phyloP scores from a whole-genome alignment of 2,797 vertebrate species.

The Harpagifer antarcticus region DNA sequence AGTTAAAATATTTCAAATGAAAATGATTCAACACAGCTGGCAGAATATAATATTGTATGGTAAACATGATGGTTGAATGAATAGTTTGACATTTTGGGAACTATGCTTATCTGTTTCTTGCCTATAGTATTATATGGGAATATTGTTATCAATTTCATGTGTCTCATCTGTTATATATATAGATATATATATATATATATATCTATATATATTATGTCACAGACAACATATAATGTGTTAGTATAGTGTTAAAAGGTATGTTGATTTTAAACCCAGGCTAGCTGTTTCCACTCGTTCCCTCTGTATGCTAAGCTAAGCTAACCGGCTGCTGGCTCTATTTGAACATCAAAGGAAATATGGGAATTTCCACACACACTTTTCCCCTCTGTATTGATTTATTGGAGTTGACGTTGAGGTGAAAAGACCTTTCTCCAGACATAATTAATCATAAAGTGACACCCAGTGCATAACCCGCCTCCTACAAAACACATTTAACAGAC shows the following conservation, averaged over 20 bases:
- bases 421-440: too few relatives aligned
- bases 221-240: background rate
- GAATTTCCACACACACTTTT: too few relatives aligned
- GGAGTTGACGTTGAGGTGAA: too few relatives aligned
- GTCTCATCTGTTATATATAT: background rate
- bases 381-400: too few relatives aligned
- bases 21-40: background rate
- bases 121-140: background rate
- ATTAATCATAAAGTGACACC: too few relatives aligned
- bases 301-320: conserved; percentile 4
- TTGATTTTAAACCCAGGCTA: background rate
- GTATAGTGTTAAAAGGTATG: background rate
- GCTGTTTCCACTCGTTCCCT: background rate
- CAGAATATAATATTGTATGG: background rate
- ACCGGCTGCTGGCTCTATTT: background rate
- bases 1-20: background rate
- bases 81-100: background rate
- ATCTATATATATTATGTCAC: background rate
- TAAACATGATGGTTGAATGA: background rate
- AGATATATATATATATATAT: too few relatives aligned
- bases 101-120: background rate
- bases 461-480: too few relatives aligned
- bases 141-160: background rate
- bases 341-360: background rate
- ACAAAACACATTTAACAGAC: too few relatives aligned